Conservation (phyloP, 2,797 vertebrate species). For the Lithobates pipiens region DNA sequence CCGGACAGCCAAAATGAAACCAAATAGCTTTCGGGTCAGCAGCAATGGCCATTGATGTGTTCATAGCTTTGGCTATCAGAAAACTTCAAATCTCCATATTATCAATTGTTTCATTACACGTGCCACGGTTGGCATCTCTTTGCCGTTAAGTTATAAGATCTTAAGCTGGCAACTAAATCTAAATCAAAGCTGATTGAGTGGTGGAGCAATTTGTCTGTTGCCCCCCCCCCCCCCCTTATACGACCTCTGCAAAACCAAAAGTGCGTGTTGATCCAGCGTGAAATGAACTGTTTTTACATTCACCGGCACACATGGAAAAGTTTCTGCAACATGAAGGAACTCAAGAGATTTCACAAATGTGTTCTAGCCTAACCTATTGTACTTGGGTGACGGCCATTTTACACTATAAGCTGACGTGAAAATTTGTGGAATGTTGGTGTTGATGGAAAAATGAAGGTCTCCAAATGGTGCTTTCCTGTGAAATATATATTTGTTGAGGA, state of each 20-base stretch:
- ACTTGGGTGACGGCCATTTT: too few species aligned
- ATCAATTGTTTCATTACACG: constrained; percentile 54
- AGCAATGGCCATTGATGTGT: constrained; percentile 60
- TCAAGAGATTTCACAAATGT: neutral
- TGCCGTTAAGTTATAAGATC: constrained; percentile 54
- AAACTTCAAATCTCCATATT: constrained; percentile 61
- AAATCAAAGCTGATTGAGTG: constrained; percentile 6
- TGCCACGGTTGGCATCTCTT: constrained; percentile 61
- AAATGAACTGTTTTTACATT: neutral
- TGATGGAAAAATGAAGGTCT: neutral
- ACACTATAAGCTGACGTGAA: neutral
- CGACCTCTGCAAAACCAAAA: neutral
- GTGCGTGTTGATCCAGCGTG: constrained; percentile 1
- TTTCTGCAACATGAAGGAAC: neutral
- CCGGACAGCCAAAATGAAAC: constrained; percentile 48
- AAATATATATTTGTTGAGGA: neutral
- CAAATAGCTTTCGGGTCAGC: constrained; percentile 44
- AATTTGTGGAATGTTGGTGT: neutral
- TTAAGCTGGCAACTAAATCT: neutral
- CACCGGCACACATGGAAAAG: neutral
- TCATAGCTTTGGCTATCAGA: constrained; percentile 54
- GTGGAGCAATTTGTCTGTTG: neutral
- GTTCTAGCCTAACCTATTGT: neutral
- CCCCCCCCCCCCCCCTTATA: neutral
- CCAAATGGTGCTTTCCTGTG: neutral